Percentiles rank a stretch among this genome's conserved stretches.
phyloP scores from a whole-genome alignment of 2,888 invertebrate genomes.

The Chrysodeixis includens region DNA sequence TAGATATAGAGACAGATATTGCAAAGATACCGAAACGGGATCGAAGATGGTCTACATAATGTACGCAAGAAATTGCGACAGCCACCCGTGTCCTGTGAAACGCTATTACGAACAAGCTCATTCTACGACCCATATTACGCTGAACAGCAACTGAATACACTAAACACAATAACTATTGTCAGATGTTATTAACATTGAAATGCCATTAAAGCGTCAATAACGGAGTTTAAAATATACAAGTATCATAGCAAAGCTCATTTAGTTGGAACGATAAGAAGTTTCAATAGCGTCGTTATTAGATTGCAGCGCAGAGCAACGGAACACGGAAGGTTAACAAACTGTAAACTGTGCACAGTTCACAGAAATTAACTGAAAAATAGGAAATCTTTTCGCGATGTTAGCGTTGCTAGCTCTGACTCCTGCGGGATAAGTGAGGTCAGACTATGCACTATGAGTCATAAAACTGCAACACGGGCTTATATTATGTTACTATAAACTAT shows the following conservation, averaged over 20 bases:
- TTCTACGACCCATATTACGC: background rate
- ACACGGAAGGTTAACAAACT: background rate
- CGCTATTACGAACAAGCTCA: background rate
- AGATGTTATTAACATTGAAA: background rate
- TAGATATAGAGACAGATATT: background rate
- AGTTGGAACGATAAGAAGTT: conserved; percentile 25
- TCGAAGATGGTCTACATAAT: background rate
- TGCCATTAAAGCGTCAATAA: background rate
- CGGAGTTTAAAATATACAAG: conserved; percentile 10
- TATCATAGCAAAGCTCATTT: conserved; percentile 11
- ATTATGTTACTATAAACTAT: too few relatives aligned
- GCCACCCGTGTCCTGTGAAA: background rate
- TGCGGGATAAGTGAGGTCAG: too few relatives aligned
- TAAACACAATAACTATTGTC: background rate
- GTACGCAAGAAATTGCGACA: background rate
- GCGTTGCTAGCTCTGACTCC: too few relatives aligned
- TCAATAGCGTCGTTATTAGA: conserved; percentile 19
- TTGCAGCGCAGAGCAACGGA: conserved; percentile 7
- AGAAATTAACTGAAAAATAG: too few relatives aligned
- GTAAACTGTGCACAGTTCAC: too few relatives aligned
- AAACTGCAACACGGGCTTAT: too few relatives aligned
- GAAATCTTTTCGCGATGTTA: too few relatives aligned
- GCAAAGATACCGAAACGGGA: background rate
- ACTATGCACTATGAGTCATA: too few relatives aligned
- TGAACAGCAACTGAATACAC: background rate